Percentiles rank a stretch among this genome's conserved stretches.
Evolutionary conservation across 2,797 vertebrate species (phyloP).

Genomic region (Sternarchorhynchus goeldii): DNA sequence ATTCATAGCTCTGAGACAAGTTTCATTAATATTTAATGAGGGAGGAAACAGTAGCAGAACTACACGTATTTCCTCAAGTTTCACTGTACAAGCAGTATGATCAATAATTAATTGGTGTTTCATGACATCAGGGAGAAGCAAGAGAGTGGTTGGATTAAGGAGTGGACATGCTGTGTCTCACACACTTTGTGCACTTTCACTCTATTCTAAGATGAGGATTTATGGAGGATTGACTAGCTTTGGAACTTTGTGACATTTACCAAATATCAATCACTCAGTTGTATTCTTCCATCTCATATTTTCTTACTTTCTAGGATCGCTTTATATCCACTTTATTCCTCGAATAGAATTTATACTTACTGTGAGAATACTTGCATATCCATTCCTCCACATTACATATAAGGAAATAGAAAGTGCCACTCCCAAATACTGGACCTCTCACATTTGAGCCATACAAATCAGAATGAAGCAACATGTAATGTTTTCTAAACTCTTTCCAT

Average conservation of each 20-base stretch:
- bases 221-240: neutral
- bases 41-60: slow-evolving; percentile 46
- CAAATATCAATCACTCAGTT: neutral
- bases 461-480: neutral
- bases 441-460: neutral
- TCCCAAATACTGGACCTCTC: too few species aligned
- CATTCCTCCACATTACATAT: too few species aligned
- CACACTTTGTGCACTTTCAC: neutral
- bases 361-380: too few species aligned
- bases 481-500: slow-evolving; percentile 5
- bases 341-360: too few species aligned
- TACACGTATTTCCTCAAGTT: slow-evolving; percentile 56
- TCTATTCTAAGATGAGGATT: slow-evolving; percentile 1
- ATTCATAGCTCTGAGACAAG: slow-evolving; percentile 36
- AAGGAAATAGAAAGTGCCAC: too few species aligned
- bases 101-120: slow-evolving; percentile 55
- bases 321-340: too few species aligned
- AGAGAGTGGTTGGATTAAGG: slow-evolving; percentile 29
- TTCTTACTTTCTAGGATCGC: too few species aligned
- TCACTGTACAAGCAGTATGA: slow-evolving; percentile 38
- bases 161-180: slow-evolving; percentile 9
- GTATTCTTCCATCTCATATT: too few species aligned
- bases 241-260: neutral
- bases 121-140: slow-evolving; percentile 40
- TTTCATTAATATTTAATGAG: slow-evolving; percentile 56